Conservation (phyloP, 2,797 vertebrate species). For the Austrolebias charrua region DNA sequence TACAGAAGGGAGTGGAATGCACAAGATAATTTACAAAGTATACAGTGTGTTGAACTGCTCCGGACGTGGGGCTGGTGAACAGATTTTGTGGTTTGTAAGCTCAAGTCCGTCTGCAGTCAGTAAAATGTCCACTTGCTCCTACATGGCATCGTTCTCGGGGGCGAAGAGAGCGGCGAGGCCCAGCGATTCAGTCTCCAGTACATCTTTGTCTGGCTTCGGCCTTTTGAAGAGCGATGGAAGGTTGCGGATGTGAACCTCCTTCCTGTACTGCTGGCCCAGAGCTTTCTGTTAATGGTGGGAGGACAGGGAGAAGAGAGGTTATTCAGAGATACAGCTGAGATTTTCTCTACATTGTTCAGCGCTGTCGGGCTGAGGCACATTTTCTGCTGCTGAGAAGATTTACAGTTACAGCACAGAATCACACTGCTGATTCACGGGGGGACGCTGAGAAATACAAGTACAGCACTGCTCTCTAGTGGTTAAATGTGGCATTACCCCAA, state of each 20-base stretch:
- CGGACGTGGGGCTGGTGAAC: background rate
- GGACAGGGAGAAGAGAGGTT: slow-evolving; percentile 38
- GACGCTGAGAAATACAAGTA: slow-evolving; percentile 22
- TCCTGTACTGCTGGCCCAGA: slow-evolving; percentile 95
- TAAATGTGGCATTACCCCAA: slow-evolving; percentile 84
- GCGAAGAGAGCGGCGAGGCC: slow-evolving; percentile 66
- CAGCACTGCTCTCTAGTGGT: slow-evolving; percentile 53
- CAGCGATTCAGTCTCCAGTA: slow-evolving; percentile 63
- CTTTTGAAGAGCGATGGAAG: slow-evolving; percentile 96
- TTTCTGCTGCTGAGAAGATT: slow-evolving; percentile 37
- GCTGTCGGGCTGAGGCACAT: slow-evolving; percentile 31
- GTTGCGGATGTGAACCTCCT: slow-evolving; percentile 98
- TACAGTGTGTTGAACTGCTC: background rate
- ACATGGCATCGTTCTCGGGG: slow-evolving; percentile 42
- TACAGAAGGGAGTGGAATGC: background rate
- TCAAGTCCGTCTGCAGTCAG: slow-evolving; percentile 37
- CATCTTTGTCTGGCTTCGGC: slow-evolving; percentile 83
- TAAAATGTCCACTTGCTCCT: slow-evolving; percentile 38
- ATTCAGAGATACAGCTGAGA: slow-evolving; percentile 32
- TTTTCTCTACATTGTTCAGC: slow-evolving; percentile 53
- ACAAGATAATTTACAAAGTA: background rate
- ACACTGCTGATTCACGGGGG: slow-evolving; percentile 53
- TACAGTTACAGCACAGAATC: slow-evolving; percentile 33
- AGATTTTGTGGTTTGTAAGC: slow-evolving; percentile 18
- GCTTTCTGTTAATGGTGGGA: slow-evolving; percentile 84